Base-by-base conservation (phyloP, 2,113 vertebrate species). In the Cephalopterus ornatus region DNA sequence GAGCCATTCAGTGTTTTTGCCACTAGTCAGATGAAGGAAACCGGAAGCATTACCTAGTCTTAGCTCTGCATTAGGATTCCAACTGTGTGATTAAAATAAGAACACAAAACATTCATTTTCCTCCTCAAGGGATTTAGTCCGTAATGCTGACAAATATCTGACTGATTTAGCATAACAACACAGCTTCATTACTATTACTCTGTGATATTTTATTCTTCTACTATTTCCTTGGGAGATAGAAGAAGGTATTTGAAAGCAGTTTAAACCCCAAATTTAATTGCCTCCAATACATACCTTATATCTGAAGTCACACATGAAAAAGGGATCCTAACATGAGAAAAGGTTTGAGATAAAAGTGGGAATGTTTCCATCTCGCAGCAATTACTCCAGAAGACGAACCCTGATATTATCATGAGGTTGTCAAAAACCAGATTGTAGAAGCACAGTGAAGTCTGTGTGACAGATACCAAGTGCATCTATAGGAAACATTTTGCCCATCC, bases 381-480 rank as follows among this genome's bases (percentile, higher is more conserved):
- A 24, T 52, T 65, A 33, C 61, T 52, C 14, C 30, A 59, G 35
- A 81, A 55, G 24, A 92, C 50, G 86, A 88, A 93, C 44, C 17
- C 33, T 52, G 80, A 20, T 8, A 2, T 24, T 20, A 39, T 9
- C 41, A 14, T 2, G 33, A 75, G n/a, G 26, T 1, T 59, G 35
- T 49, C 42, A 78, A 35, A 61, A 84, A 58, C 0, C 33, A 65
- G 15, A 32, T 5, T 17, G 42, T 12, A 67, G 73, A 4, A 87
- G 35, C 47, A 55, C 65, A 23, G 13, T 5, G 10, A 5, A 58
- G 21, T 33, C 37, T 41, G 49, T 0, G 1, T 2, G 41, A 32
- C 21, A 68, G 46, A 19, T 1, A 2, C 0, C 6, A 28, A 0
- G 6, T 27, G 52, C 33, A 53, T 7, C 85, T 23, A 20, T 1